Evolutionary conservation across 2,113 vertebrate genomes (phyloP).

Genomic region (Brachirus orientalis): DNA sequence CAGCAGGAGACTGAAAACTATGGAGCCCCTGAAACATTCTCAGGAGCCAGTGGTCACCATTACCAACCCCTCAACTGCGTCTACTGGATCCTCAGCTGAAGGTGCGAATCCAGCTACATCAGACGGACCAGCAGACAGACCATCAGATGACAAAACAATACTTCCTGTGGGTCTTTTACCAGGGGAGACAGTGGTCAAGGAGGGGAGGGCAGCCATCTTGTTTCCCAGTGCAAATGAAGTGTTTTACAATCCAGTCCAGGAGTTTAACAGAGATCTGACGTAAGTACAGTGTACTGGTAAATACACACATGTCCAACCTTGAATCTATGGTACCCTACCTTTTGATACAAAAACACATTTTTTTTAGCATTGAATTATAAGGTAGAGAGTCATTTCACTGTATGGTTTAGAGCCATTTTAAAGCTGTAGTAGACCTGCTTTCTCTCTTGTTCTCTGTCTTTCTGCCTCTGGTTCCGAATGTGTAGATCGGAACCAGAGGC

Average conservation of each 20-base stretch:
- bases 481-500: no score
- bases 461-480: no score
- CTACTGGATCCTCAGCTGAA: slow-evolving; percentile 4
- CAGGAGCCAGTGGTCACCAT: slow-evolving; percentile 11
- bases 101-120: not conserved
- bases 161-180: slow-evolving; percentile 45
- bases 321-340: no score
- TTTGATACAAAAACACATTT: no score
- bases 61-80: not conserved
- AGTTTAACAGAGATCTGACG: slow-evolving; percentile 94
- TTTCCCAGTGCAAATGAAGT: slow-evolving; percentile 91
- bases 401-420: no score
- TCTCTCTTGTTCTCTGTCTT: no score
- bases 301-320: no score
- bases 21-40: slow-evolving; percentile 40
- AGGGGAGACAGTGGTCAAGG: slow-evolving; percentile 83
- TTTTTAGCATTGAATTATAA: no score
- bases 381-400: no score
- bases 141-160: not conserved
- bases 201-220: slow-evolving; percentile 87
- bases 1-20: slow-evolving; percentile 41
- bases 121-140: not conserved
- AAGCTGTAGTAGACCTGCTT: no score
- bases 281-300: slow-evolving; percentile 80
- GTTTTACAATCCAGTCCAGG: slow-evolving; percentile 94